Conservation (phyloP, 37 sponge, comb jelly and placozoan genomes). For the Spongilla lacustris region DNA sequence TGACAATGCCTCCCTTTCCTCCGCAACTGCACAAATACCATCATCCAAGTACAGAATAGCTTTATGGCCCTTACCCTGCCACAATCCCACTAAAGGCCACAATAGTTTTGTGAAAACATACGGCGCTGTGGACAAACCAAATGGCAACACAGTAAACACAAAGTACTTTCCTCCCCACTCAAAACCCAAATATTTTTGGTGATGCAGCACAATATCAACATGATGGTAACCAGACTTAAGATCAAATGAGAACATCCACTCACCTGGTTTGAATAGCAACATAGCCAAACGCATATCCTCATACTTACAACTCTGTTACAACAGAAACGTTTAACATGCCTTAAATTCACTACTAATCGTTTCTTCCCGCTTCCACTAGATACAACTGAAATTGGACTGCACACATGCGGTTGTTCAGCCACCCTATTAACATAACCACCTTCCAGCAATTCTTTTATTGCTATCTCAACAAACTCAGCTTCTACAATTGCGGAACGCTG, state of each 20-base stretch:
- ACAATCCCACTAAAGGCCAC: neutral
- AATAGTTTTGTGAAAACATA: conserved; percentile 35
- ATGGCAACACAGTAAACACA: conserved; percentile 22
- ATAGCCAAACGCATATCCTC: conserved; percentile 23
- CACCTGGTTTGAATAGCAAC: conserved; percentile 19
- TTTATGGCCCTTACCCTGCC: neutral
- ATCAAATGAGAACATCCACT: conserved; percentile 24
- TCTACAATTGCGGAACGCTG: conserved; percentile 3
- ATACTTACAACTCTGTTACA: conserved; percentile 11
- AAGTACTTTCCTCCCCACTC: neutral
- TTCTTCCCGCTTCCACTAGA: conserved; percentile 3
- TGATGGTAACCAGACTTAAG: conserved; percentile 20
- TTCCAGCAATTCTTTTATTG: conserved; percentile 3
- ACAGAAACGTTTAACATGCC: conserved; percentile 17
- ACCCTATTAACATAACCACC: neutral
- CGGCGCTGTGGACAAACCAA: conserved; percentile 31
- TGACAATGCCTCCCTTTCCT: neutral
- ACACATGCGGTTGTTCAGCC: neutral
- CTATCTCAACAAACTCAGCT: conserved; percentile 12
- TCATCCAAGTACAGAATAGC: conserved; percentile 44
- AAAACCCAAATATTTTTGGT: conserved; percentile 23
- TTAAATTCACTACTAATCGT: conserved; percentile 11
- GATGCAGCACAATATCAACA: conserved; percentile 2
- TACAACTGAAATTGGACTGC: conserved; percentile 22
- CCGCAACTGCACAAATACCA: conserved; percentile 26